phyloP scores from a whole-genome alignment of 2,113 vertebrate genomes.

The Eurystomus gularis region DNA sequence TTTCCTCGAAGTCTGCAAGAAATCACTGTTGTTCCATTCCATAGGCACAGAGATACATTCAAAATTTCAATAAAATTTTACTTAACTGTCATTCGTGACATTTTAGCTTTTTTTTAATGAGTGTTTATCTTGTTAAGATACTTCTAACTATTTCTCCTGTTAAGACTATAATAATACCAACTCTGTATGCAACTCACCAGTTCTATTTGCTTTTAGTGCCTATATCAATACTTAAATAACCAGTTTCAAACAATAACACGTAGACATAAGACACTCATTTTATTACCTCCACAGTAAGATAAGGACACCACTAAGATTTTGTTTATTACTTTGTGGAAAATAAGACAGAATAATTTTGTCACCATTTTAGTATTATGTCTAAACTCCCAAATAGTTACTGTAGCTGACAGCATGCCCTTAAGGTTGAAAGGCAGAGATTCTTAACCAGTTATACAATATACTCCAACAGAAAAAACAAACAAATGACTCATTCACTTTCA shows the following conservation, averaged over 20 bases:
- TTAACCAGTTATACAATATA: not conserved
- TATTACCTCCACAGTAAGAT: not conserved
- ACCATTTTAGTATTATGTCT: not conserved
- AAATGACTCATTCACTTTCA: not conserved
- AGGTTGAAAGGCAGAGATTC: conserved; percentile 31
- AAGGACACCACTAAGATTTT: not conserved
- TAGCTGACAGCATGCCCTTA: not conserved
- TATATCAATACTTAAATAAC: not conserved
- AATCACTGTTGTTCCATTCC: not conserved
- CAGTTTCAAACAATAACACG: not conserved
- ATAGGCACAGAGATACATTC: not conserved
- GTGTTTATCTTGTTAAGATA: not conserved
- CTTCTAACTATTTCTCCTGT: not conserved
- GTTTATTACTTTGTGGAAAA: not conserved
- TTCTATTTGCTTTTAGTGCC: not conserved
- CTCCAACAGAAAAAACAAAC: not conserved
- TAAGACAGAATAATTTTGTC: not conserved
- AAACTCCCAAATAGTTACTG: not conserved
- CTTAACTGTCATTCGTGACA: not conserved
- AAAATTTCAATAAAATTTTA: not conserved
- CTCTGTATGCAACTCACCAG: not conserved
- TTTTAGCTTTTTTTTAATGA: not conserved
- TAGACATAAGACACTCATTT: not conserved
- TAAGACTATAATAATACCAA: not conserved
- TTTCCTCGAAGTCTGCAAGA: not conserved